Base-by-base conservation (phyloP, 2,888 invertebrate genomes). In the Agrotis segetum region DNA sequence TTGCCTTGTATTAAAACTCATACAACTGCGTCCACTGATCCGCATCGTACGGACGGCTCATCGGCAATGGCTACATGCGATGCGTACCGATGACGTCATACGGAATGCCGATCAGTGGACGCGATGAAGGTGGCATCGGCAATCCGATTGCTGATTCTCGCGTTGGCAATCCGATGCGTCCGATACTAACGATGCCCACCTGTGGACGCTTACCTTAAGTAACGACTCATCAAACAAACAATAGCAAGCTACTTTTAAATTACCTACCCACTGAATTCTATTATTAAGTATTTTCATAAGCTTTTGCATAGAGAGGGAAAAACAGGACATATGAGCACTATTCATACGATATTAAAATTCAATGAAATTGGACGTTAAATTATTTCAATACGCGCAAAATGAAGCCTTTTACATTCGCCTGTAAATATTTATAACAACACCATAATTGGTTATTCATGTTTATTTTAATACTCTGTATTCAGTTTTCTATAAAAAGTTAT, bases 381-480 rank as follows among this genome's bases (percentile, higher is more conserved):
- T 77, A 79, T 67, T 68, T 63, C 60, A 77, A 64, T 69, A 55
- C 21, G 49, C 13, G 67, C 67, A 81, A 70, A 81, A 77, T 65
- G 59, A 71, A 63, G 49, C 50, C 19, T 58, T 63, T 47, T 74
- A 24, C 44, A 68, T 66, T 71, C 46, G 44, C 40, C 34, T 69
- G 65, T 82, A 72, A 82, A 81, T 81, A 78, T 81, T 82, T 81
- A 81, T 82, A 66, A 44, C 60, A 47, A 67, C 59, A 47, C 81
- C 82, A 56, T 74, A 64, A 50, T 60, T 14, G 74, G 63, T 19
- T 64, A 44, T 76, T 67, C 67, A 60, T 65, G 69, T 74, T 68
- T 68, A 81, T 74, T 74, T 65, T 55, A 73, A 70, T 40, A 47
- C 49, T 59, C 7, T 64, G 55, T 59, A 70, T 81, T 66, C 55